Evolutionary conservation across 2,113 vertebrate genomes (phyloP).

Genomic region (Laticauda laticaudata): DNA sequence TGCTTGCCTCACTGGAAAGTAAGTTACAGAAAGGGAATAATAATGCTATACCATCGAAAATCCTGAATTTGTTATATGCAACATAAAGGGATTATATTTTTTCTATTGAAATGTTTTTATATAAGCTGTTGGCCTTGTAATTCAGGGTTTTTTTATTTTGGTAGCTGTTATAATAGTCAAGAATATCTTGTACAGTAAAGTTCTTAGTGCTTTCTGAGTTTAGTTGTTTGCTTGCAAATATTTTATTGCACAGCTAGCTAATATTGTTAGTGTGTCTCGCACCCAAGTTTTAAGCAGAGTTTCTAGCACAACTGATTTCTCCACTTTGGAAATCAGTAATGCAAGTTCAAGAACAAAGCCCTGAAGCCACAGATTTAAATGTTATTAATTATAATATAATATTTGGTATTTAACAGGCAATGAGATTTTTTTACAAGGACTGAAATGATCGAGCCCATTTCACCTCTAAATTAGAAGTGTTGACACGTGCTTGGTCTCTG

Average conservation of each 20-base stretch:
- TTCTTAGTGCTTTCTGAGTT: background rate
- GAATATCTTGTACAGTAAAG: background rate
- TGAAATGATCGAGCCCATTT: background rate
- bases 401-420: background rate
- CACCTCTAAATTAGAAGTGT: background rate
- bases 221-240: background rate
- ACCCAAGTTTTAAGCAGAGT: background rate
- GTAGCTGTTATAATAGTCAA: background rate
- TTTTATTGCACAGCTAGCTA: background rate
- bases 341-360: background rate
- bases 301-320: background rate
- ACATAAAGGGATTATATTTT: background rate
- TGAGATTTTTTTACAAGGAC: background rate
- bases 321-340: background rate
- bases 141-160: background rate
- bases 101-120: background rate
- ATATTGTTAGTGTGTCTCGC: background rate
- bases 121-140: background rate
- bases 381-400: background rate
- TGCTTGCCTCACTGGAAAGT: constrained; percentile 96
- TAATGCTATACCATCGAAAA: background rate
- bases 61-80: background rate
- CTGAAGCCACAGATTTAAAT: background rate
- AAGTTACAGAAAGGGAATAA: constrained; percentile 10
- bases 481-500: background rate